Percentiles rank a stretch among this genome's conserved stretches.
phyloP scores from a whole-genome alignment of 2,888 invertebrate genomes.

The Lottia gigantea region DNA sequence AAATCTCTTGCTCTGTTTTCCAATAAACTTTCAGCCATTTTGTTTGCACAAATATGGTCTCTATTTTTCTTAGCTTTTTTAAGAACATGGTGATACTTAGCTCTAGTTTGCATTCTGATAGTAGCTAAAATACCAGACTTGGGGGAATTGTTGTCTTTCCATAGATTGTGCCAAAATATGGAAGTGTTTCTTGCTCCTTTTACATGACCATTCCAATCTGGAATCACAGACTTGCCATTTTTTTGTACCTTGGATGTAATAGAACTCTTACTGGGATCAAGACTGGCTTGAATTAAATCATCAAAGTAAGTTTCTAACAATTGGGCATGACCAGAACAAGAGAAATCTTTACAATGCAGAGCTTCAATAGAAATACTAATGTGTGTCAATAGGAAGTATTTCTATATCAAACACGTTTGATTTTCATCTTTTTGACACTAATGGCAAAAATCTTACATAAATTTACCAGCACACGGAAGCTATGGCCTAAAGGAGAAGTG shows the following conservation, averaged over 20 bases:
- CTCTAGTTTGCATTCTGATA: background rate
- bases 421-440: no score
- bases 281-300: background rate
- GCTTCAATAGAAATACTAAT: background rate
- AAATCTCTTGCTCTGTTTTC: conserved; percentile 4
- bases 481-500: no score
- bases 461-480: no score
- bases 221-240: background rate
- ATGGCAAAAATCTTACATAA: no score
- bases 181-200: background rate
- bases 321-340: background rate
- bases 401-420: no score
- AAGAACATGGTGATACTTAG: background rate
- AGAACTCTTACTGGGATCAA: background rate
- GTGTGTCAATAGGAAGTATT: background rate
- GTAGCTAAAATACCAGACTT: background rate
- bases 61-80: background rate
- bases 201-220: background rate
- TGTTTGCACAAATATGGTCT: conserved; percentile 4
- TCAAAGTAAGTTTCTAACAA: background rate
- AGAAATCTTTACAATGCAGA: background rate
- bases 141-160: background rate
- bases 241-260: background rate
- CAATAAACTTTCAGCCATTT: conserved; percentile 6
- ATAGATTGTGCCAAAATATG: background rate